Base-by-base conservation (phyloP, 1,140 invertebrate genomes). In the Brachystomella parvula region DNA sequence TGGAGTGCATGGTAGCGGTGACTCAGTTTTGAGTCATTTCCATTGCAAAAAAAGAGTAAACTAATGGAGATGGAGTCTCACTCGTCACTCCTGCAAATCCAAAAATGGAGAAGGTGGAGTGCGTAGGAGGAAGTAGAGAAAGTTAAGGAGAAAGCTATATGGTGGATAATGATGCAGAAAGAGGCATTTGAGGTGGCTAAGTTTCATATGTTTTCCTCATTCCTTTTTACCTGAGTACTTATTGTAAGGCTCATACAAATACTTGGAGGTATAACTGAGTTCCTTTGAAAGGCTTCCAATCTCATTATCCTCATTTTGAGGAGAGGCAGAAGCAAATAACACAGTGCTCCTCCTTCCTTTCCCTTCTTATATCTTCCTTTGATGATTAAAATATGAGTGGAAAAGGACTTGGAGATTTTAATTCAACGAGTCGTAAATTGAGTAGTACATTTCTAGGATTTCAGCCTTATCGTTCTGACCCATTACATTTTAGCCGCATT, bases 101-200 rank as follows among this genome's bases (percentile, higher is more conserved):
- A 44, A 65, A 65, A 60, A 26, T 44, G 47, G 49, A 49, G 47
- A 65, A 39, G 60, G 35, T 63, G 53, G 49, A 58, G 33, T 26
- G 29, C n/a, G 29, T 28, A 47, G 33, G 47, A 53, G 28, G 49
- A 62, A 60, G 28, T n/a, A 61, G 12, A 58, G 29, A 26, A 32
- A 53, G 39, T 21, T 59, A 47, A 67, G 44, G 49, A 39, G n/a
- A 56, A 47, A 29, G 44, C 24, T 31, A n/a, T n/a, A 32, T 21
- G 62, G 64, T 24, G 44, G 56, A 68, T 64, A 68, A 68, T 64
- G 67, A 64, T 64, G 56, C 67, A 64, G 67, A 68, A 64, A 68
- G 63, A 59, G 61, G 47, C 32, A 59, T 68, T 68, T 64, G 63
- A 62, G 66, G 60, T 66, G 66, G 59, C 59, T 63, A 67, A 67